Evolutionary conservation across 1,140 invertebrate genomes (phyloP), one percentile per base, ranked within the genome.

Genomic region (Atta texana): DNA sequence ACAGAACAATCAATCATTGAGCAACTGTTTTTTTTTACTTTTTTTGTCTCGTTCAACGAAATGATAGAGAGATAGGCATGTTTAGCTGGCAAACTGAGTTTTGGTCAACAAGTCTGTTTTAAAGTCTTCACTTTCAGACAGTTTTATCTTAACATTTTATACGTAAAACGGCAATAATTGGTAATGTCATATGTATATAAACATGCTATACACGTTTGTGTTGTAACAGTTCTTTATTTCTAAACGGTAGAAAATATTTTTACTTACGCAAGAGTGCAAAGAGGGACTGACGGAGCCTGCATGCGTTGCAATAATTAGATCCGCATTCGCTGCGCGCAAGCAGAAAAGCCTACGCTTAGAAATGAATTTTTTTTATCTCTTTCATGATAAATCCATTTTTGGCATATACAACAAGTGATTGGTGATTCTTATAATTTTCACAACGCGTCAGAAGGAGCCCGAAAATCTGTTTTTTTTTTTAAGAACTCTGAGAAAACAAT

Each of bases 241-340:
- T 84, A 84, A 84, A 84, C 21, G 80, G 80, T 84, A 84, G 69
- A 84, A 84, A 84, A 84, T 84, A 84, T 61, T 84, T 84, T 75
- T 84, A 84, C 71, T 84, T 84, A 84, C 69, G 80, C 80, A 84
- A 84, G 69, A 84, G 80, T 84, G 80, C 80, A 84, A 84, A 75
- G 80, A 84, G 69, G 80, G 80, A 84, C 24, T 84, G 69, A 75
- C 80, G 68, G 68, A 82, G 55, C 57, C 80, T 84, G 80, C 80
- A 84, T 84, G 80, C 69, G 69, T 75, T 84, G 80, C 80, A 74
- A 84, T 84, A 74, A 84, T 82, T 82, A 84, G 68, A 84, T 74
- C 69, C 39, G 69, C 69, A 69, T 84, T 84, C 39, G 39, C 80
- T 84, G 55, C 55, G 69, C 80, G 68, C 39, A 84, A 84, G 80